phyloP scores from a whole-genome alignment of 2,113 vertebrate species.

The Poecilia latipinna region DNA sequence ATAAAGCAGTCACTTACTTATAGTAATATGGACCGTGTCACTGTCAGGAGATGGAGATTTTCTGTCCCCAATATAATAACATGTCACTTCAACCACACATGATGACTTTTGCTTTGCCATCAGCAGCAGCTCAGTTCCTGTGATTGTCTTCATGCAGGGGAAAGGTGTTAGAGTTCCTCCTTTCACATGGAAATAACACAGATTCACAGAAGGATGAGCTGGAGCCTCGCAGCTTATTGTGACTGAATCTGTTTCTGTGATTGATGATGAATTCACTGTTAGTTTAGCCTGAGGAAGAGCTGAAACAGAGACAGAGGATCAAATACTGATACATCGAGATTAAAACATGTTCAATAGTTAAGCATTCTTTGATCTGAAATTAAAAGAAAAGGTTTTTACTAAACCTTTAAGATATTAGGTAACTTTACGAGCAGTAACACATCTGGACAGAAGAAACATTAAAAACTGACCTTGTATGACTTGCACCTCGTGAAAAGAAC shows the following conservation, averaged over 20 bases:
- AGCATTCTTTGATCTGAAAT: background rate
- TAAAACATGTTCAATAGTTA: background rate
- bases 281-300: slow-evolving; percentile 22
- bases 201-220: background rate
- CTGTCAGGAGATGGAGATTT: background rate
- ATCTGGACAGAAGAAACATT: background rate
- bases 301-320: background rate
- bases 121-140: slow-evolving; percentile 15
- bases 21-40: background rate
- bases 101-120: background rate
- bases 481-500: slow-evolving; percentile 1
- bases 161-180: accelerated
- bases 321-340: background rate
- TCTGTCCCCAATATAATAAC: slow-evolving; percentile 1
- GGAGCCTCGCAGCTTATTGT: slow-evolving; percentile 21
- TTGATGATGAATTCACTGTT: background rate
- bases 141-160: background rate
- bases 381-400: background rate
- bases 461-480: slow-evolving; percentile 37
- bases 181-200: slow-evolving; percentile 5
- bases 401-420: background rate
- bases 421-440: background rate
- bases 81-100: slow-evolving; percentile 16
- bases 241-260: slow-evolving; percentile 28
- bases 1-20: slow-evolving; percentile 15